Percentiles rank a stretch among this genome's conserved stretches.
phyloP scores from a whole-genome alignment of 2,797 vertebrate species.

The Chelidonichthys spinosus region DNA sequence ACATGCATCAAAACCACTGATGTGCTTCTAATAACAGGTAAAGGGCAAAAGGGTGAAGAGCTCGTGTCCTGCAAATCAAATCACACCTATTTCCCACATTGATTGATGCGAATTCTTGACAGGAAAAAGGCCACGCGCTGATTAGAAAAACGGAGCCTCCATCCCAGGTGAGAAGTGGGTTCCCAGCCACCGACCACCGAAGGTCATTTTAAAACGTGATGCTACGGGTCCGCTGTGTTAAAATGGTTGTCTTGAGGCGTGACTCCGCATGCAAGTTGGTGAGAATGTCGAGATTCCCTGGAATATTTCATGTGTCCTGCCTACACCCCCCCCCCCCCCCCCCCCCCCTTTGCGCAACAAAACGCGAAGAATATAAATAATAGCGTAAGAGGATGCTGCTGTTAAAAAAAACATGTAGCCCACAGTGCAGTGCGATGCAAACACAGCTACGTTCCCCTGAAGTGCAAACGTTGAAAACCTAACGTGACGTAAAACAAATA shows the following conservation, averaged over 20 bases:
- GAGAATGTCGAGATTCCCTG: slow-evolving; percentile 20
- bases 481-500: background rate
- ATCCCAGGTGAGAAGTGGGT: slow-evolving; percentile 74
- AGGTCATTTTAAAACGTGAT: slow-evolving; percentile 81
- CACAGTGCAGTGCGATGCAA: slow-evolving; percentile 3
- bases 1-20: slow-evolving; percentile 39
- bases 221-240: slow-evolving; percentile 52
- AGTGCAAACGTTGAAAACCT: background rate
- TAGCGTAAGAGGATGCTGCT: slow-evolving; percentile 24
- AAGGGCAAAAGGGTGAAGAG: slow-evolving; percentile 1
- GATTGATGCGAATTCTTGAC: slow-evolving; percentile 16
- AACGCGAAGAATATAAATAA: slow-evolving; percentile 46
- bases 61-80: slow-evolving; percentile 15
- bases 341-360: slow-evolving; percentile 41
- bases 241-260: slow-evolving; percentile 68
- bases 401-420: slow-evolving; percentile 11
- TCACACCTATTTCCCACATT: background rate
- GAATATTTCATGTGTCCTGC: slow-evolving; percentile 21
- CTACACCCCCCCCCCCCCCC: background rate
- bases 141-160: slow-evolving; percentile 43
- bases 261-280: slow-evolving; percentile 50
- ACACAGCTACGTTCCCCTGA: slow-evolving; percentile 3
- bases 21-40: slow-evolving; percentile 40
- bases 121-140: slow-evolving; percentile 25
- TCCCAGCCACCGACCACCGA: slow-evolving; percentile 73